Evolutionary conservation across 2,113 vertebrate genomes (phyloP), one percentile per base, ranked within the genome.

Genomic region (Ochotona curzoniae): DNA sequence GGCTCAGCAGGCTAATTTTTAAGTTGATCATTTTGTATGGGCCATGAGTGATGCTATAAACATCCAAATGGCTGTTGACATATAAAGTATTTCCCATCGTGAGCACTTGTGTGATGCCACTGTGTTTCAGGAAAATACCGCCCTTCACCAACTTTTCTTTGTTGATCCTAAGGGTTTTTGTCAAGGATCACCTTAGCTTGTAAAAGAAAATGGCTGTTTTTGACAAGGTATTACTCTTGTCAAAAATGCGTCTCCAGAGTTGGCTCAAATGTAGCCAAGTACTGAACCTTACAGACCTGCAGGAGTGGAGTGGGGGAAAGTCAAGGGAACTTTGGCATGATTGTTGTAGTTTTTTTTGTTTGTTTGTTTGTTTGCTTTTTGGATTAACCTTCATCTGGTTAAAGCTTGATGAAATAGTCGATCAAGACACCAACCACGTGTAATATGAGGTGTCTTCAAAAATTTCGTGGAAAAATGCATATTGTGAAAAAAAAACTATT

Each of bases 141-240:
- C 9, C 30, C 14, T 79, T 94, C 8, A 74, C 18, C 28, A 80
- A 25, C n/a, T 26, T 80, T 30, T 67, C 28, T 85, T 89, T 94
- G 60, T 63, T 49, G 51, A 91, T 8, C 26, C 23, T 78, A 82
- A 54, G 81, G 32, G 79, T 93, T 66, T 64, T 91, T 86, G n/a
- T 88, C 60, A 28, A 66, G 61, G 89, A 89, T 89, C 23, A 60
- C 49, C 82, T 87, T 28, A 73, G 71, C 26, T 90, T 91, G 28
- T 57, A 66, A 89, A 84, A 93, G 80, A 87, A 81, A 76, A 78
- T n/a, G 80, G 18, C 89, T 69, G 28, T 90, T 90, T 90, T n/a
- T n/a, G n/a, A n/a, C n/a, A n/a, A n/a, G n/a, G n/a, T n/a, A n/a
- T n/a, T n/a, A n/a, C n/a, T 87, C 63, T 80, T 76, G 71, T 67